phyloP scores from a whole-genome alignment of 1,140 invertebrate genomes.

The Drosophila nigromelanica region DNA sequence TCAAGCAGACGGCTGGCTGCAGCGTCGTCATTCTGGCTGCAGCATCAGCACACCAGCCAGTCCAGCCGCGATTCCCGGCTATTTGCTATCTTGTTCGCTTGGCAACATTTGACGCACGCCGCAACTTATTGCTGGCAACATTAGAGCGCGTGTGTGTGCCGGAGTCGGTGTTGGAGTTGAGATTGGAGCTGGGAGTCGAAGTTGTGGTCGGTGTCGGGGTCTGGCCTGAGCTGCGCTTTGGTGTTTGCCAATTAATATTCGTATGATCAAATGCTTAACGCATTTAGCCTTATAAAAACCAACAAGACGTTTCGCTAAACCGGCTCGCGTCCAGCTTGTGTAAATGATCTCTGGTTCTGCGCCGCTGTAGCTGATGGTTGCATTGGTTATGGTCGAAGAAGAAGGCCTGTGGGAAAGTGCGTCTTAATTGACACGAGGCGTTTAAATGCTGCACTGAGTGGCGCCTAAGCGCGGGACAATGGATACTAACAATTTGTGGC shows the following conservation, averaged over 20 bases:
- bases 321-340: slow-evolving; percentile 77
- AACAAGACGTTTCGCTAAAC: slow-evolving; percentile 66
- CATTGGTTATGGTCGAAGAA: slow-evolving; percentile 1
- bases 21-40: slow-evolving; percentile 72
- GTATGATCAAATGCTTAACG: slow-evolving; percentile 82
- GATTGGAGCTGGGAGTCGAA: slow-evolving; percentile 2
- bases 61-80: slow-evolving; percentile 11
- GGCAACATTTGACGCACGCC: slow-evolving; percentile 23
- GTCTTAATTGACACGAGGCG: slow-evolving; percentile 70
- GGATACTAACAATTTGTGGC: slow-evolving; percentile 46
- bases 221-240: slow-evolving; percentile 55
- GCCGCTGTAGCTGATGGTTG: background rate
- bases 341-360: slow-evolving; percentile 57
- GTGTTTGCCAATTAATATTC: slow-evolving; percentile 82
- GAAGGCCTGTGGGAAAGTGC: slow-evolving; percentile 68
- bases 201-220: slow-evolving; percentile 25
- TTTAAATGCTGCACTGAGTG: slow-evolving; percentile 52
- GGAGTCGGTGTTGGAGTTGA: background rate
- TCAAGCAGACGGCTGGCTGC: slow-evolving; percentile 50
- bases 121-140: slow-evolving; percentile 68
- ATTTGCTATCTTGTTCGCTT: slow-evolving; percentile 43
- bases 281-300: slow-evolving; percentile 81
- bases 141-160: slow-evolving; percentile 42
- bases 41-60: slow-evolving; percentile 4
- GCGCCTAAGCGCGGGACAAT: background rate